Percentiles rank a stretch among this genome's conserved stretches.
phyloP scores from a whole-genome alignment of 2,113 vertebrate genomes.

The Laticauda colubrina region DNA sequence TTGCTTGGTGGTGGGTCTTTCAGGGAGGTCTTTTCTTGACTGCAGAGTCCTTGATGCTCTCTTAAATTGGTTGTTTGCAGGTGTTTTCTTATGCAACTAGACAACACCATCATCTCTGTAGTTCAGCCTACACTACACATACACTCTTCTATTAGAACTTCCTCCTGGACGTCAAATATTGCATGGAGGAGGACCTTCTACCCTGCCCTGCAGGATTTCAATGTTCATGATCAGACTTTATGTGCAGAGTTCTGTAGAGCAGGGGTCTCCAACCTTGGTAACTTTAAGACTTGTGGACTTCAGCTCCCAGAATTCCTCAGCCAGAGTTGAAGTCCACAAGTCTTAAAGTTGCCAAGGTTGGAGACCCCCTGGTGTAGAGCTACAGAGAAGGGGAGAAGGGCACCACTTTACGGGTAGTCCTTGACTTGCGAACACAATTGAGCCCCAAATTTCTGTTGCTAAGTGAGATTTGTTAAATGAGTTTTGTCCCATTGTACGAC shows the following conservation, averaged over 20 bases:
- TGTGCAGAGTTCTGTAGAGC: not conserved
- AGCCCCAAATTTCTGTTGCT: too few species aligned
- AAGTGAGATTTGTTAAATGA: too few species aligned
- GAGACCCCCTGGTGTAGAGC: too few species aligned
- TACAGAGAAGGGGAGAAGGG: not conserved
- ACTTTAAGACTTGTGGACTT: too few species aligned
- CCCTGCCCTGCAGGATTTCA: not conserved
- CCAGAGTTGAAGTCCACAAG: too few species aligned
- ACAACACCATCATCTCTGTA: not conserved
- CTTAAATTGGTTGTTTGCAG: not conserved
- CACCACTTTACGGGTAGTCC: too few species aligned
- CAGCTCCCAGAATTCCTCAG: too few species aligned
- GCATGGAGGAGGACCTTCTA: not conserved
- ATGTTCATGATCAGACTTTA: not conserved
- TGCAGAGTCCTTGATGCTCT: not conserved
- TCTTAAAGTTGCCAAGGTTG: too few species aligned
- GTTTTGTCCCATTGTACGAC: too few species aligned
- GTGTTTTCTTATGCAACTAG: not conserved
- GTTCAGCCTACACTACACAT: not conserved
- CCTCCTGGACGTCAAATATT: not conserved
- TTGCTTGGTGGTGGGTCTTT: not conserved
- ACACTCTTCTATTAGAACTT: not conserved
- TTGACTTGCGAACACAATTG: too few species aligned
- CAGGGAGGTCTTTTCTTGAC: not conserved
- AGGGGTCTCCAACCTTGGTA: too few species aligned